A percentile compares a stretch with the other conserved stretches of the same genome.
Evolutionary conservation across 1,140 invertebrate genomes (phyloP).

Genomic region (Colletes latitarsis): DNA sequence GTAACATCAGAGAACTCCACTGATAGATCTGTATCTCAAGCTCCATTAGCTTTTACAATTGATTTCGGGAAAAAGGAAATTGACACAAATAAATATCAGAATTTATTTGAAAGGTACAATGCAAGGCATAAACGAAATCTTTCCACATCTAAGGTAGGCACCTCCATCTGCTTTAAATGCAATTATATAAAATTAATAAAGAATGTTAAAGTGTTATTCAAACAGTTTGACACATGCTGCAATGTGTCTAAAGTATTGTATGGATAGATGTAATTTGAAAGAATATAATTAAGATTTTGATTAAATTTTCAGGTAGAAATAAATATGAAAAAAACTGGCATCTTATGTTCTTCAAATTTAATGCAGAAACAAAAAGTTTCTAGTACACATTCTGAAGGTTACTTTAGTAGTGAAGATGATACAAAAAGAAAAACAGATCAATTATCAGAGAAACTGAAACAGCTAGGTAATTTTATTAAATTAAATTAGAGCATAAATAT

Average conservation of each 20-base stretch:
- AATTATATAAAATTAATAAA: background rate
- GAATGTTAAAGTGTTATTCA: background rate
- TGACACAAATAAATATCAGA: constrained; percentile 84
- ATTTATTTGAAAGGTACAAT: constrained; percentile 86
- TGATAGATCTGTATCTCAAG: constrained; percentile 42
- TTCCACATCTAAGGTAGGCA: constrained; percentile 84
- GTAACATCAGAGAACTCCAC: constrained; percentile 27
- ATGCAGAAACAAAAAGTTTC: constrained; percentile 79
- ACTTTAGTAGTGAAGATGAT: constrained; percentile 85
- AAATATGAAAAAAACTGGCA: constrained; percentile 79
- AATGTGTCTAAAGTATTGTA: background rate
- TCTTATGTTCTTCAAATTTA: constrained; percentile 68
- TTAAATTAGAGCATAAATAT: background rate
- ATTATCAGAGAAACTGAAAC: constrained; percentile 69
- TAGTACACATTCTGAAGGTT: constrained; percentile 86
- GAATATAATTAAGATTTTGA: too few species aligned
- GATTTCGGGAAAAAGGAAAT: constrained; percentile 85
- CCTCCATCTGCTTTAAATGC: too few species aligned
- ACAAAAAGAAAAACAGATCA: constrained; percentile 72
- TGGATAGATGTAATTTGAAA: background rate
- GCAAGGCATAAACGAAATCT: constrained; percentile 86
- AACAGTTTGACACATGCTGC: background rate
- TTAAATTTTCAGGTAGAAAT: constrained; percentile 66
- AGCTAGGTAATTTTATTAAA: constrained; percentile 61
- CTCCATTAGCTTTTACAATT: constrained; percentile 84